phyloP scores from a whole-genome alignment of 2,797 vertebrate species.

The Strix occidentalis region DNA sequence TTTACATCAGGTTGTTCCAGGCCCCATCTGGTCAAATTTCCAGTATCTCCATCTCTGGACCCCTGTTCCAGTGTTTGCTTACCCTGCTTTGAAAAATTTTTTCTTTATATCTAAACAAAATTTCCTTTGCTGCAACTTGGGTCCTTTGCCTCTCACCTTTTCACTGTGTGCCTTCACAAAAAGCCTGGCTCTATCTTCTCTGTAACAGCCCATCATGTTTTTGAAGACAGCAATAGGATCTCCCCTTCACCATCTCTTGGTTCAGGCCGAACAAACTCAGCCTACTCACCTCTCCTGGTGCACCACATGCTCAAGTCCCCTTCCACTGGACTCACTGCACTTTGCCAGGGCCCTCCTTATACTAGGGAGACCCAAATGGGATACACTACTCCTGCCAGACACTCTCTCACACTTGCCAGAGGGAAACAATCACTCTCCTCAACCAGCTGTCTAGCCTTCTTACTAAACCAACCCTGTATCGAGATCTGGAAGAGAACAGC shows the following conservation, averaged over 20 bases:
- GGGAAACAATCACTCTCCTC: not conserved
- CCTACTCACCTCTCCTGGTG: not conserved
- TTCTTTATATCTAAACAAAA: not conserved
- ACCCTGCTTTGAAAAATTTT: not conserved
- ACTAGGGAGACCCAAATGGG: not conserved
- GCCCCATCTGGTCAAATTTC: accelerated
- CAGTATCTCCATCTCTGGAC: not conserved
- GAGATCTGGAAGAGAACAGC: not conserved
- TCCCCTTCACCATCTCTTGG: not conserved
- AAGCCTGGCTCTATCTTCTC: not conserved
- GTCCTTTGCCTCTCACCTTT: not conserved
- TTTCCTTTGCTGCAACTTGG: not conserved
- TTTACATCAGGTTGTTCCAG: not conserved
- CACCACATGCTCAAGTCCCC: not conserved
- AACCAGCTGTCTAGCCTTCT: not conserved
- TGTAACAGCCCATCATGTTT: not conserved
- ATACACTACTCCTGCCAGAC: not conserved
- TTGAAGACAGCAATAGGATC: not conserved
- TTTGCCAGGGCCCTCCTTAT: not conserved
- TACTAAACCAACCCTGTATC: not conserved
- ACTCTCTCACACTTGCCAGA: not conserved
- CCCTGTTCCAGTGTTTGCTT: not conserved
- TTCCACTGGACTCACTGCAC: not conserved
- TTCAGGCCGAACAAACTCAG: not conserved
- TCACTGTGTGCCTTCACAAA: not conserved